Evolutionary conservation across 2,113 vertebrate genomes (phyloP).

Genomic region (Microtus richardsoni): DNA sequence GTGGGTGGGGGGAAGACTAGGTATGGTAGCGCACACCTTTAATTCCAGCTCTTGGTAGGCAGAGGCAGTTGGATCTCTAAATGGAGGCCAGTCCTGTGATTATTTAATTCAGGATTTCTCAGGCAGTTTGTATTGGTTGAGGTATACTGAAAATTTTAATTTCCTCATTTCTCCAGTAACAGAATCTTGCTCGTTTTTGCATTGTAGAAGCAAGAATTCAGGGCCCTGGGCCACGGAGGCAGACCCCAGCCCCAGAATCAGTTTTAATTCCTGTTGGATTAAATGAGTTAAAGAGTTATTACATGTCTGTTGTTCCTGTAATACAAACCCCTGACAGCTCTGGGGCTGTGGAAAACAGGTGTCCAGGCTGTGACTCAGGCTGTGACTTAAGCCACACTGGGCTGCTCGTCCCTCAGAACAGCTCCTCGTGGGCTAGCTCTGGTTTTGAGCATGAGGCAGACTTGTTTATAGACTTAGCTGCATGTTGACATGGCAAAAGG

Average conservation of each 20-base stretch:
- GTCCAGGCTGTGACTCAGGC: not conserved
- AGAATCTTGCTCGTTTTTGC: not conserved
- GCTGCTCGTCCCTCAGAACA: not conserved
- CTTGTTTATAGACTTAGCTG: constrained; percentile 29
- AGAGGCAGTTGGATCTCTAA: not conserved
- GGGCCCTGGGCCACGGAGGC: not conserved
- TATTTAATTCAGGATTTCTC: not conserved
- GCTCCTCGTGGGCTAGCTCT: not conserved
- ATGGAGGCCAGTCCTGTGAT: not conserved
- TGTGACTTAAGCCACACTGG: not conserved
- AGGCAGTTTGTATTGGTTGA: not conserved
- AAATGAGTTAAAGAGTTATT: not conserved
- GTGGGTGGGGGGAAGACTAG: not conserved
- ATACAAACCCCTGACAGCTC: not conserved
- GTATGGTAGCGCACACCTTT: not conserved
- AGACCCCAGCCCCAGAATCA: not conserved
- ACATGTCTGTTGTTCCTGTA: not conserved
- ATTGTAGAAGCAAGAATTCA: not conserved
- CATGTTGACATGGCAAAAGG: not conserved
- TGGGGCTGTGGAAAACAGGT: not conserved
- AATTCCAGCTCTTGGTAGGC: not conserved
- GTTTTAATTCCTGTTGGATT: not conserved
- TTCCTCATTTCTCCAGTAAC: not conserved
- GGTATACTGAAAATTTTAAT: not conserved
- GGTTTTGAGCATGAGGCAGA: not conserved